phyloP scores from a whole-genome alignment of 2,888 invertebrate species.

The Polylopha cassiicola region DNA sequence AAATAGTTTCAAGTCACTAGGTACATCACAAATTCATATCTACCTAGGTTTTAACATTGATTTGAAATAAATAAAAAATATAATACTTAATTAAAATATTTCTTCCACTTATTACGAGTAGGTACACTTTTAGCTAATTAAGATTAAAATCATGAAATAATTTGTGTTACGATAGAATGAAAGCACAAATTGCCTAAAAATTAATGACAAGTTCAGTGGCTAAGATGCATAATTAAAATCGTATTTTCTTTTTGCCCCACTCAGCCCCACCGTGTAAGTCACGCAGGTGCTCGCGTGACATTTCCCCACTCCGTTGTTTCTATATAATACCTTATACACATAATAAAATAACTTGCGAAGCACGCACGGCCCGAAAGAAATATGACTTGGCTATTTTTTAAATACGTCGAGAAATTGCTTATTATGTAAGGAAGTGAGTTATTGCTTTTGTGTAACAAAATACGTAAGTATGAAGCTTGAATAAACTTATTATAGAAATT shows the following conservation, averaged over 20 bases:
- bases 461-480: too few relatives aligned
- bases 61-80: not conserved
- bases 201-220: too few relatives aligned
- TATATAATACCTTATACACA: conserved; percentile 9
- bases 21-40: too few relatives aligned
- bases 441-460: conserved; percentile 5
- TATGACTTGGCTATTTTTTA: conserved; percentile 20
- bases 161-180: not conserved
- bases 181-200: too few relatives aligned
- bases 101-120: not conserved
- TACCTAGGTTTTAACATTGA: too few relatives aligned
- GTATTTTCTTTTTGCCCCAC: not conserved
- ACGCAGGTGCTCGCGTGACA: conserved; percentile 25
- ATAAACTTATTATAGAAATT: too few relatives aligned
- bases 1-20: too few relatives aligned
- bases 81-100: not conserved
- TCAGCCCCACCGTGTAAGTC: conserved; percentile 15
- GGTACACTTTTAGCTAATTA: too few relatives aligned
- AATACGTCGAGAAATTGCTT: too few relatives aligned
- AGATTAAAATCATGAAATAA: too few relatives aligned
- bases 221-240: not conserved
- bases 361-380: conserved; percentile 21
- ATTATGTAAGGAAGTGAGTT: conserved; percentile 13
- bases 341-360: conserved; percentile 8
- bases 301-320: conserved; percentile 6